Evolutionary conservation across 2,888 invertebrate species (phyloP).

Genomic region (Andrena praecox): DNA sequence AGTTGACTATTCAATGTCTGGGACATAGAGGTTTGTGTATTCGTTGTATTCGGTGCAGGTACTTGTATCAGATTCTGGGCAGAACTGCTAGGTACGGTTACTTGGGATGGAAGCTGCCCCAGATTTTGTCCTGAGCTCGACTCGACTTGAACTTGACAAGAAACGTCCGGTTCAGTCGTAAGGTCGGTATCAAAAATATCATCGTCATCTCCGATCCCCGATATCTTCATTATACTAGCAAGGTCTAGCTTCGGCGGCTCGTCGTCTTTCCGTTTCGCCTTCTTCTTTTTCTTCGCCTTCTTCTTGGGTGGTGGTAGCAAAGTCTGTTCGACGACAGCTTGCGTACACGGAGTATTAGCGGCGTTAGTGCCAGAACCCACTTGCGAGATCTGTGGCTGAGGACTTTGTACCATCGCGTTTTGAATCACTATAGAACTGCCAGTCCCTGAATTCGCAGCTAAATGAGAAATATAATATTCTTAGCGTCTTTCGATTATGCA

Average conservation of each 20-base stretch:
- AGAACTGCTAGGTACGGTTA: conserved; percentile 64
- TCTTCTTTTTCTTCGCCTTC: conserved; percentile 87
- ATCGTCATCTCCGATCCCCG: conserved; percentile 90
- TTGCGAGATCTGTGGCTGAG: conserved; percentile 82
- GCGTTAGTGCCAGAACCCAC: conserved; percentile 72
- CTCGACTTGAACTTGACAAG: conserved; percentile 73
- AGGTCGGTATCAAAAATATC: conserved; percentile 85
- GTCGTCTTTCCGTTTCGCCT: conserved; percentile 86
- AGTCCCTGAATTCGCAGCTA: conserved; percentile 79
- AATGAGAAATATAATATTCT: conserved; percentile 39
- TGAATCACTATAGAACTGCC: conserved; percentile 83
- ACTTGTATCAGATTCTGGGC: conserved; percentile 76
- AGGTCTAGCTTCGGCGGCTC: conserved; percentile 87
- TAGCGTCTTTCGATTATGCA: neutral
- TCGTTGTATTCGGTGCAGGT: conserved; percentile 79
- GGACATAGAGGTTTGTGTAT: conserved; percentile 70
- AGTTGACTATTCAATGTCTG: conserved; percentile 80
- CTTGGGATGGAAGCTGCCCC: conserved; percentile 63
- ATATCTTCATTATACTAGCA: conserved; percentile 91
- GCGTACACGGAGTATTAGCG: conserved; percentile 74
- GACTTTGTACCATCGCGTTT: conserved; percentile 83
- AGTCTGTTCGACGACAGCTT: conserved; percentile 82
- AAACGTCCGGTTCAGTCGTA: conserved; percentile 75
- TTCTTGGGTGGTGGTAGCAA: conserved; percentile 85
- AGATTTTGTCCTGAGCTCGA: conserved; percentile 71